Evolutionary conservation across 1,140 invertebrate genomes (phyloP).

Genomic region (Brachionus angularis): DNA sequence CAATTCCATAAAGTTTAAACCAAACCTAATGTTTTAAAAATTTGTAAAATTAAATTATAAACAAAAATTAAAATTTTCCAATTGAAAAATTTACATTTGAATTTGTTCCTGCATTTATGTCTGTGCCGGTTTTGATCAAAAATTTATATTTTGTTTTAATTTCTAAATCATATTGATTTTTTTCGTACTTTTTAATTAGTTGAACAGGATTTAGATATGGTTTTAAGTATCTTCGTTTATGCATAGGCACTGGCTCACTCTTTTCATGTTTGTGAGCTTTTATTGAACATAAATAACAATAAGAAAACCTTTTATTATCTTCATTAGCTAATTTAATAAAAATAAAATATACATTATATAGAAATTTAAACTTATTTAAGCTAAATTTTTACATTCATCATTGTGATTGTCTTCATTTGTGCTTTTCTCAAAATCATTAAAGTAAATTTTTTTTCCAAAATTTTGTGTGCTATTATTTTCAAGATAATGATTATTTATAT

Average conservation of each 20-base stretch:
- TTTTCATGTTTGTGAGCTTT: conserved; percentile 19
- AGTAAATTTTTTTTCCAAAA: too few species aligned
- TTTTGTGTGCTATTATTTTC: too few species aligned
- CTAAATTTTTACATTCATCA: too few species aligned
- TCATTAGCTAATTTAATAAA: not conserved
- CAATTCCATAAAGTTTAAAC: conserved; percentile 19
- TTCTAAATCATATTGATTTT: not conserved
- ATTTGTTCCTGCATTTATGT: not conserved
- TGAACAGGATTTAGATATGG: conserved; percentile 32
- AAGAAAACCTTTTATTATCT: not conserved
- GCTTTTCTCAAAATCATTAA: too few species aligned
- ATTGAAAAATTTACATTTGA: conserved; percentile 19
- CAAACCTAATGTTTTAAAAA: too few species aligned
- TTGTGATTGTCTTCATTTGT: too few species aligned
- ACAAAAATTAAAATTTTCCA: too few species aligned
- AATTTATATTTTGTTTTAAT: conserved; percentile 40
- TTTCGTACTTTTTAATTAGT: conserved; percentile 12
- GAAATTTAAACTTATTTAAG: too few species aligned
- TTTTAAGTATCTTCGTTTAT: conserved; percentile 26
- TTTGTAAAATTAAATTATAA: too few species aligned
- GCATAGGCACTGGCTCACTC: conserved; percentile 23
- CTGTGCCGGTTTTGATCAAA: conserved; percentile 23
- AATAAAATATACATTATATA: too few species aligned
- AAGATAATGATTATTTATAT: too few species aligned
- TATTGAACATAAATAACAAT: conserved; percentile 39